Percentiles rank a stretch among this genome's conserved stretches.
phyloP scores from a whole-genome alignment of 1,140 invertebrate species.

The Wiebesia pumilae region DNA sequence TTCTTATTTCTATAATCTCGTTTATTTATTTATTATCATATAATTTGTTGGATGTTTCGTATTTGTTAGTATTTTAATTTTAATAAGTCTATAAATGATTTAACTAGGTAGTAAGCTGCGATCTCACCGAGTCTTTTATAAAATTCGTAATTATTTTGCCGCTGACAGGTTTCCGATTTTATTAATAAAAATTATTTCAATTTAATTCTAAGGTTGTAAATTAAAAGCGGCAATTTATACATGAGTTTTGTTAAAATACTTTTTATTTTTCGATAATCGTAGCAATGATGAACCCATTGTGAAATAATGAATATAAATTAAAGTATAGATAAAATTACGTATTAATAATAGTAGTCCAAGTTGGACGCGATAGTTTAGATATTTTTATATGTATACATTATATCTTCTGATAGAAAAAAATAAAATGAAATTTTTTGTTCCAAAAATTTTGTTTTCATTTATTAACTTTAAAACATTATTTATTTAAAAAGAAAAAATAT shows the following conservation, averaged over 20 bases:
- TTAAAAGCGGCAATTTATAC: slow-evolving; percentile 8
- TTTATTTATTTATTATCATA: slow-evolving; percentile 49
- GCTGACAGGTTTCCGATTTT: slow-evolving; percentile 29
- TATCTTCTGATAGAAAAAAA: slow-evolving; percentile 48
- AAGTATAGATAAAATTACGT: slow-evolving; percentile 22
- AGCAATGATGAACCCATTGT: slow-evolving; percentile 48
- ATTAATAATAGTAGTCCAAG: slow-evolving; percentile 34
- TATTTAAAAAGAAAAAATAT: slow-evolving; percentile 46
- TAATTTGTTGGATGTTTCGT: slow-evolving; percentile 47
- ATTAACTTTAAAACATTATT: slow-evolving; percentile 36
- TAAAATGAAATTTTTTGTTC: slow-evolving; percentile 51
- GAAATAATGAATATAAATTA: slow-evolving; percentile 33
- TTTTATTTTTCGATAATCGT: slow-evolving; percentile 54
- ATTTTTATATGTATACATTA: slow-evolving; percentile 55
- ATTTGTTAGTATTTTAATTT: slow-evolving; percentile 46
- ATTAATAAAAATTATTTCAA: slow-evolving; percentile 37
- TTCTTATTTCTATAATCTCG: slow-evolving; percentile 27
- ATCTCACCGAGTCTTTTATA: slow-evolving; percentile 43
- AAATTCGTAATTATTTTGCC: slow-evolving; percentile 45
- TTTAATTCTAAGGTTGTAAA: slow-evolving; percentile 36
- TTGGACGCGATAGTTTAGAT: slow-evolving; percentile 47
- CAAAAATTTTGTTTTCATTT: slow-evolving; percentile 25
- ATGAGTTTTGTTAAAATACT: slow-evolving; percentile 38
- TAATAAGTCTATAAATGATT: slow-evolving; percentile 45
- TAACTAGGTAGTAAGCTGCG: slow-evolving; percentile 52